Evolutionary conservation across 1,140 invertebrate species (phyloP).

Genomic region (Micrasema longulum): DNA sequence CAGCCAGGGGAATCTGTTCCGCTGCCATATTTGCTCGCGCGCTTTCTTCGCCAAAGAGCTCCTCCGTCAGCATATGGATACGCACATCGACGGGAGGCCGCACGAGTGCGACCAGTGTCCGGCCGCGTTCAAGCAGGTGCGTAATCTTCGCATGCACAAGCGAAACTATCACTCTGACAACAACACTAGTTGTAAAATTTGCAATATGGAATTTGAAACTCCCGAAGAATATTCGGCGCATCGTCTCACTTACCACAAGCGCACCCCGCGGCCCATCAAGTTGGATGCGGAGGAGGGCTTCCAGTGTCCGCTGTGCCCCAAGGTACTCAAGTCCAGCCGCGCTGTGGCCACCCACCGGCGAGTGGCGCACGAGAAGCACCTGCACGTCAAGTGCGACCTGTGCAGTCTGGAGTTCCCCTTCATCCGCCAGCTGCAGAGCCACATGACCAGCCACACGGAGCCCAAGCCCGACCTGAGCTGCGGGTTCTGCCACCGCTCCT

Average conservation of each 20-base stretch:
- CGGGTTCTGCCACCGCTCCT: slow-evolving; percentile 26
- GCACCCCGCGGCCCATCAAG: slow-evolving; percentile 15
- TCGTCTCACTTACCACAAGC: slow-evolving; percentile 19
- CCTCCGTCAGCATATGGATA: slow-evolving; percentile 38
- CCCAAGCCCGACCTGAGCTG: slow-evolving; percentile 35
- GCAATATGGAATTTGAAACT: slow-evolving; percentile 20
- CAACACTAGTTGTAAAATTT: slow-evolving; percentile 12
- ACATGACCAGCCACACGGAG: slow-evolving; percentile 33
- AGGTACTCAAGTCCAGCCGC: slow-evolving; percentile 7
- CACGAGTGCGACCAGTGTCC: slow-evolving; percentile 35
- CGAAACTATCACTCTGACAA: slow-evolving; percentile 29
- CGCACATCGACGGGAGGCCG: slow-evolving; percentile 29
- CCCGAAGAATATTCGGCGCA: slow-evolving; percentile 6
- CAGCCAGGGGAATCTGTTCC: slow-evolving; percentile 23
- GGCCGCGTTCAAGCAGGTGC: slow-evolving; percentile 33
- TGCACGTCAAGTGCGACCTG: slow-evolving; percentile 30
- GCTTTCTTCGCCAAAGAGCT: slow-evolving; percentile 39
- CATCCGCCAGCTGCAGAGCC: slow-evolving; percentile 31
- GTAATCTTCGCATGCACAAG: slow-evolving; percentile 33
- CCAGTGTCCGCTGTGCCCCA: slow-evolving; percentile 17
- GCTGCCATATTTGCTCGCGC: slow-evolving; percentile 32
- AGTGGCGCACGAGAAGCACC: slow-evolving; percentile 26
- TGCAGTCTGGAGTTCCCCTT: slow-evolving; percentile 31
- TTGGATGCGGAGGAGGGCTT: slow-evolving; percentile 14
- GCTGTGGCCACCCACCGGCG: slow-evolving; percentile 24